A percentile compares a stretch with the other conserved stretches of the same genome.
phyloP scores from a whole-genome alignment of 2,797 vertebrate genomes.

The Manis crassicaudata region DNA sequence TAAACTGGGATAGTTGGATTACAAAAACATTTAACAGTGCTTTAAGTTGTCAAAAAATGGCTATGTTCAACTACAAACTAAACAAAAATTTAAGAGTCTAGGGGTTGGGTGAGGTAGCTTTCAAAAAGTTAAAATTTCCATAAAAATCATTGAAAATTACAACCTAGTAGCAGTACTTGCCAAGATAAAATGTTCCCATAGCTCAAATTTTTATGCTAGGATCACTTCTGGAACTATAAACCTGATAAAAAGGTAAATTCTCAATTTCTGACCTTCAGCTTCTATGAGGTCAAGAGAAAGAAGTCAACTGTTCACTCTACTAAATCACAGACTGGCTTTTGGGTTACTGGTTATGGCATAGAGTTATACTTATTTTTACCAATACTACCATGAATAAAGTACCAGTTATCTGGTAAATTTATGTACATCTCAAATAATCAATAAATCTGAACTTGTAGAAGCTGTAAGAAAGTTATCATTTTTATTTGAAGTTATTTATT shows the following conservation, averaged over 20 bases:
- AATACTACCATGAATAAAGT: background rate
- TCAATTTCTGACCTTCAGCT: conserved; percentile 26
- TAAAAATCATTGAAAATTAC: conserved; percentile 23
- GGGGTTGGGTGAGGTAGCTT: background rate
- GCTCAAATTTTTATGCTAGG: background rate
- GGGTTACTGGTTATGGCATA: background rate
- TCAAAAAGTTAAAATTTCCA: conserved; percentile 1
- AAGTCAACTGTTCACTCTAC: background rate
- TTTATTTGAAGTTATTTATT: conserved; percentile 20
- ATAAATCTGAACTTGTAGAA: background rate
- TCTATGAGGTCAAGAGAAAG: background rate
- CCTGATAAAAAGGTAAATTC: background rate
- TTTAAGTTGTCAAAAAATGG: conserved; percentile 9
- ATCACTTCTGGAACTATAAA: conserved; percentile 37
- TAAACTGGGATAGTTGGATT: conserved; percentile 5
- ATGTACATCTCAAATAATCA: background rate
- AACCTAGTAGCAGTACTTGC: background rate
- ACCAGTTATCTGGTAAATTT: background rate
- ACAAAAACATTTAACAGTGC: background rate
- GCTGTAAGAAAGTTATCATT: conserved; percentile 21
- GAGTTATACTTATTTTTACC: background rate
- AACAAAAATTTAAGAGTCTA: conserved; percentile 38
- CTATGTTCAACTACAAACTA: background rate
- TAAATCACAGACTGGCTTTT: background rate
- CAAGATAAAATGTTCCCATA: conserved; percentile 1